These are phyloP conservation scores for Temnothorax unifasciatus DNA, from an alignment of 2,888 invertebrate species.

Conservation along the genomic window DNA sequence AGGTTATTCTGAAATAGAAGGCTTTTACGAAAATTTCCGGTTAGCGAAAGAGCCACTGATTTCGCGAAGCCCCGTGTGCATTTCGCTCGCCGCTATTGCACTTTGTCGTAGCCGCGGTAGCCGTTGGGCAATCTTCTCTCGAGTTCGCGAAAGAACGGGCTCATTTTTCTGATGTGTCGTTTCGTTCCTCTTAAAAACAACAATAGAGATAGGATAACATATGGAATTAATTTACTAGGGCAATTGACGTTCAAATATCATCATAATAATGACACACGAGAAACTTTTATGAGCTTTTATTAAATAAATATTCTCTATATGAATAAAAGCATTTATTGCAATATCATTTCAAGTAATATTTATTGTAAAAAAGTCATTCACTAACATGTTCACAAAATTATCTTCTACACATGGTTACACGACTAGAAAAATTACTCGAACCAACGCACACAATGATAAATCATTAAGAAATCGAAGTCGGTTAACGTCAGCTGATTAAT, in stretches of 20 bases:
- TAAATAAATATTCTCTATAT: not conserved
- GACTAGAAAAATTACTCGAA: not conserved
- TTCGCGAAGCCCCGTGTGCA: slow-evolving; percentile 10
- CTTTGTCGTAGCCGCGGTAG: slow-evolving; percentile 42
- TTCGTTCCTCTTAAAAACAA: slow-evolving; percentile 24
- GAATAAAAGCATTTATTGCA: not conserved
- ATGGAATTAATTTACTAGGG: not conserved
- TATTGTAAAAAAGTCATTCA: slow-evolving; percentile 47
- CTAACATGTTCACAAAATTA: slow-evolving; percentile 39
- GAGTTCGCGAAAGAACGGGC: slow-evolving; percentile 14
- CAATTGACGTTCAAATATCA: not conserved
- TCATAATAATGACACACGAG: not conserved
- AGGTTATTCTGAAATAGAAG: slow-evolving; percentile 51
- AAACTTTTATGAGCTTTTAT: not conserved
- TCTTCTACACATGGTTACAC: slow-evolving; percentile 14
- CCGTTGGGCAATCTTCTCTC: slow-evolving; percentile 28
- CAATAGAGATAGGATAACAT: slow-evolving; percentile 1
- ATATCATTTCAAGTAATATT: slow-evolving; percentile 40
- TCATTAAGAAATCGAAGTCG: not conserved
- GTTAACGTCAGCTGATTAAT: slow-evolving; percentile 2
- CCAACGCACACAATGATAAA: not conserved
- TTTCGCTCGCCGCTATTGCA: slow-evolving; percentile 31
- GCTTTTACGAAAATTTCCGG: slow-evolving; percentile 53
- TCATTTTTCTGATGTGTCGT: not conserved
- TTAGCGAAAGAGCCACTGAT: slow-evolving; percentile 30